phyloP scores from a whole-genome alignment of 2,113 vertebrate species.

The Tragelaphus scriptus region DNA sequence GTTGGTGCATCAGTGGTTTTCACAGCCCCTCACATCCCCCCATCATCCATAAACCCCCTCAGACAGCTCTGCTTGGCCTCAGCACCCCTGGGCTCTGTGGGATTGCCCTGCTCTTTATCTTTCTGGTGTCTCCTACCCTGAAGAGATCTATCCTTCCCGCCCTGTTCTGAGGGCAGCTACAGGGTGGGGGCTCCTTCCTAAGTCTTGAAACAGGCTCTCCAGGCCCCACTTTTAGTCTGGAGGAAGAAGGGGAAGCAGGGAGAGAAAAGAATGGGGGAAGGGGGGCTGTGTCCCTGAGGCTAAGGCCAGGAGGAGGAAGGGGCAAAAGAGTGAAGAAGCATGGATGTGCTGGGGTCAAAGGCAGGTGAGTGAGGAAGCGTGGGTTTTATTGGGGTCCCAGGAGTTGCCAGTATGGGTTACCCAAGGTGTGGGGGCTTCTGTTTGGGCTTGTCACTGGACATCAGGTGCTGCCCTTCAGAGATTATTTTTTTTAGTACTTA shows the following conservation, averaged over 20 bases:
- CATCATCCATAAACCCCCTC: neutral
- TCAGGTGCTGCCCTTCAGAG: neutral
- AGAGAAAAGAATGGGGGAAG: neutral
- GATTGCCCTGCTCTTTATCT: neutral
- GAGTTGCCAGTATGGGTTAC: neutral
- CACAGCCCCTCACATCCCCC: neutral
- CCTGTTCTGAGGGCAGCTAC: neutral
- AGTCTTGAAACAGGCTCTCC: neutral
- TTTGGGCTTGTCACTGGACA: neutral
- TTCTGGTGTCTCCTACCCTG: neutral
- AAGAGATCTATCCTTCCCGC: neutral
- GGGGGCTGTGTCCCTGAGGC: neutral
- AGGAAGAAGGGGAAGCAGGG: neutral
- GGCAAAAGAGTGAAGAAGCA: accelerated
- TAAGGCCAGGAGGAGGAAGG: neutral
- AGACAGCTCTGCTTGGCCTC: neutral
- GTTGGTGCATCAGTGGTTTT: neutral
- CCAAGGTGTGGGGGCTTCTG: neutral
- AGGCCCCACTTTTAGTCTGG: neutral
- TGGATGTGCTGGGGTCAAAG: too few species aligned
- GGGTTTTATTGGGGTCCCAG: neutral
- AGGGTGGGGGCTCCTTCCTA: neutral
- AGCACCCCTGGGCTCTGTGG: neutral
- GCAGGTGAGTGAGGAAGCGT: neutral
- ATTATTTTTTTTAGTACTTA: neutral